Percentiles rank a stretch among this genome's conserved stretches.
Conservation (phyloP, 2,113 vertebrate species). For the Capricornis sumatraensis region DNA sequence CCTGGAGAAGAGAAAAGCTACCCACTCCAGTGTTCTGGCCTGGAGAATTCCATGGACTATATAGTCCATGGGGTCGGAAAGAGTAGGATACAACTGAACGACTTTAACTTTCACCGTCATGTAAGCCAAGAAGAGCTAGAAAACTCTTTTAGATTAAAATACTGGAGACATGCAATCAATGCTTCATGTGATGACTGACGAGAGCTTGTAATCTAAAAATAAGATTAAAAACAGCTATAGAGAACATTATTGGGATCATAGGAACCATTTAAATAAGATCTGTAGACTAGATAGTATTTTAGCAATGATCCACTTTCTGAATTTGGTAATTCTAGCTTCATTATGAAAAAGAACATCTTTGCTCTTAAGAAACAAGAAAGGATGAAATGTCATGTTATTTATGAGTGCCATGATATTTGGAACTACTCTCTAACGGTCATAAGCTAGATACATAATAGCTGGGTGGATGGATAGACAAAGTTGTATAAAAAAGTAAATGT, state of each 20-base stretch:
- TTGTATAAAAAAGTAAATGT: not conserved
- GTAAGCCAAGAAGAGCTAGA: not conserved
- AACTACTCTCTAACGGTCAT: not conserved
- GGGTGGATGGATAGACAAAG: not conserved
- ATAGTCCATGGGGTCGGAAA: not conserved
- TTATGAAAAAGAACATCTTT: not conserved
- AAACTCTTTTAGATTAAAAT: not conserved
- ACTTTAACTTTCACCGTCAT: not conserved
- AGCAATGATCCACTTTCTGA: not conserved
- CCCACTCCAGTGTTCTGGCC: not conserved
- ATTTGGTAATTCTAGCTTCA: not conserved
- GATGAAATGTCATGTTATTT: not conserved
- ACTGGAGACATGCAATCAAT: not conserved
- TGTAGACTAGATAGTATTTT: not conserved
- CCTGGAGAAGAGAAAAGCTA: not conserved
- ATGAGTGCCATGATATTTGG: not conserved
- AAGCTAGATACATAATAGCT: not conserved
- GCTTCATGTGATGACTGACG: not conserved
- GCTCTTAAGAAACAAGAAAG: not conserved
- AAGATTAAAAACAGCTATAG: not conserved
- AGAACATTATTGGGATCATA: not conserved
- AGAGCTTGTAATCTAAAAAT: not conserved
- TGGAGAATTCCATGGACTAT: not conserved
- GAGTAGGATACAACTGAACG: fast-evolving
- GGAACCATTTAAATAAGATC: not conserved